Base-by-base conservation (phyloP, 2,113 vertebrate genomes). In the Paraplagusia blochii region DNA sequence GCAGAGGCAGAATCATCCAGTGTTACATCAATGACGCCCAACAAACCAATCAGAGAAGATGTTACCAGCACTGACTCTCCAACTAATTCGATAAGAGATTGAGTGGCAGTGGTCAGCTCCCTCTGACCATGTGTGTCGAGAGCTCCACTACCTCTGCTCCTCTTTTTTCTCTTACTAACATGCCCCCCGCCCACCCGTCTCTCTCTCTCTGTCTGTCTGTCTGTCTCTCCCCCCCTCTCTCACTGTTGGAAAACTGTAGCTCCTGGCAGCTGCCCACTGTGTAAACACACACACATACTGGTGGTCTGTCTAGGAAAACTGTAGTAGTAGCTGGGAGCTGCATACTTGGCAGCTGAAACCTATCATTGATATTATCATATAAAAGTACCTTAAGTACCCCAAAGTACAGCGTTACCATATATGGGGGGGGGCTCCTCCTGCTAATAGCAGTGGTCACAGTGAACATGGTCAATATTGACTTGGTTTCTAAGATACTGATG, bases 331-430 rank as follows among this genome's bases (percentile, higher is more conserved):
- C 69, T 76, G 63, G 79, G 74, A 65, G 58, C 46, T 80, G 77
- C 82, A 85, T 84, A 80, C 77, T 87, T 85, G 77, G 84, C 72
- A 78, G 45, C 33, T 59, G n/a, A 69, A 50, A 62, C 83, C 83
- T 84, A 84, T 83, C 83, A 81, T 78, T 85, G 80, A 83, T 86
- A 84, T 81, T 77, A 79, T 79, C 53, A 81, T 71, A 85, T 68
- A 81, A 84, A 84, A 72, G 15, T 29, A 76, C 72, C 39, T 36
- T 69, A 76, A 66, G 72, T 53, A 63, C 66, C 59, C 58, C 53
- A 76, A 78, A 77, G 22, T 29, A 29, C 16, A 53, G 46, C 48
- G 63, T 38, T 47, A 47, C 79, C 69, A 80, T 80, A 66, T 69
- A 81, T 46, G 74, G 72, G 34, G 38, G 38, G 10, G 19, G 45